Evolutionary conservation across 2,113 vertebrate species (phyloP).

Genomic region (Hypomesus transpacificus): DNA sequence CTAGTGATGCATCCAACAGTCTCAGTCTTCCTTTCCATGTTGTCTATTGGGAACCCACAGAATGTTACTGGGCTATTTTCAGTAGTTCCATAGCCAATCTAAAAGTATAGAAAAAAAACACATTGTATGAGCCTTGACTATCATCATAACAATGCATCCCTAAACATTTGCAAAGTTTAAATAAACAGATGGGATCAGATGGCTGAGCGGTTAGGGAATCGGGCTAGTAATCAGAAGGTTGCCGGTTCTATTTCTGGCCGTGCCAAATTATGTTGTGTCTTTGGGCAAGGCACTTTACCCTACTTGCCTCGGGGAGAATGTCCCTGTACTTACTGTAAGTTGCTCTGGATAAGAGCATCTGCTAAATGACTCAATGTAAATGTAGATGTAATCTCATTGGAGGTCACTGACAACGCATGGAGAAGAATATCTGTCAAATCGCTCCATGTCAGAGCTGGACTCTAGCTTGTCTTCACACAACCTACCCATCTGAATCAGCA

Average conservation of each 20-base stretch:
- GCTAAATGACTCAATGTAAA: too few relatives aligned
- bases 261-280: too few relatives aligned
- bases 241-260: too few relatives aligned
- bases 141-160: background rate
- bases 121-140: background rate
- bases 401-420: background rate
- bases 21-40: conserved; percentile 64
- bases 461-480: background rate
- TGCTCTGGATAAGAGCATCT: too few relatives aligned
- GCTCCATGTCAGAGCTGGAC: background rate
- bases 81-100: conserved; percentile 91
- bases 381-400: background rate
- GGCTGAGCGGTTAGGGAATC: too few relatives aligned
- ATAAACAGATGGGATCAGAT: too few relatives aligned
- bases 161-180: background rate
- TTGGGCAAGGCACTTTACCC: too few relatives aligned
- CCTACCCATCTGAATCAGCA: conserved; percentile 21
- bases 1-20: conserved; percentile 79
- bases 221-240: too few relatives aligned
- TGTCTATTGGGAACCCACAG: conserved; percentile 73
- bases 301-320: too few relatives aligned
- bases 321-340: too few relatives aligned
- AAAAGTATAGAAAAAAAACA: conserved; percentile 32
- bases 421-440: background rate
- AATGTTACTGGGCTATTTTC: conserved; percentile 96